Conservation (phyloP, 2,797 vertebrate genomes). For the Parotocinclus haroldoi region DNA sequence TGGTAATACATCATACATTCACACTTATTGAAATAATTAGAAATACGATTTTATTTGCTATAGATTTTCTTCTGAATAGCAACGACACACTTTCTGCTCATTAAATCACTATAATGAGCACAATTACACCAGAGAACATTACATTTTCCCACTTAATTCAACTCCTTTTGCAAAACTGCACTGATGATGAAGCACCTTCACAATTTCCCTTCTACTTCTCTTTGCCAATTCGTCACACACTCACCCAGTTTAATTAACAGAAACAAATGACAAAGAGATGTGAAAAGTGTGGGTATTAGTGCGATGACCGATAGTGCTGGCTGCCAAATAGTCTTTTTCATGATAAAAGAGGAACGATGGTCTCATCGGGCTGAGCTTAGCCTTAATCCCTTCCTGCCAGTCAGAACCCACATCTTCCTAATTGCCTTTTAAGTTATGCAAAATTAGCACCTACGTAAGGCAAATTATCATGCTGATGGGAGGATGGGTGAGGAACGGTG, state of each 20-base stretch:
- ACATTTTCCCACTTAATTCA: slow-evolving; percentile 49
- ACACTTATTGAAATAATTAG: slow-evolving; percentile 30
- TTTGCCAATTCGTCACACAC: slow-evolving; percentile 69
- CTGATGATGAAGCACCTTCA: slow-evolving; percentile 46
- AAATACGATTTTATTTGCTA: slow-evolving; percentile 24
- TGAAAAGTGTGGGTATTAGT: slow-evolving; percentile 72
- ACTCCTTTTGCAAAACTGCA: slow-evolving; percentile 43
- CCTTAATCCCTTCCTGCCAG: slow-evolving; percentile 68
- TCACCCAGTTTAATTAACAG: slow-evolving; percentile 75
- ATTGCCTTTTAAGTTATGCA: slow-evolving; percentile 75
- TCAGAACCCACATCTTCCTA: slow-evolving; percentile 70
- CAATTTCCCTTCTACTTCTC: slow-evolving; percentile 75
- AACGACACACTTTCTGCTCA: slow-evolving; percentile 20
- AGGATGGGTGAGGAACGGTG: slow-evolving; percentile 55
- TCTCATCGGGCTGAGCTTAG: slow-evolving; percentile 56
- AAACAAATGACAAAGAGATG: slow-evolving; percentile 66
- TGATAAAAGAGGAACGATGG: neutral
- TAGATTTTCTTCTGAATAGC: slow-evolving; percentile 6
- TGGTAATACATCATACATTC: slow-evolving; percentile 9
- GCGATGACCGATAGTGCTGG: slow-evolving; percentile 76
- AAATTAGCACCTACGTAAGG: slow-evolving; percentile 72
- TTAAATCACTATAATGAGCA: slow-evolving; percentile 5
- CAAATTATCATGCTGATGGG: slow-evolving; percentile 62
- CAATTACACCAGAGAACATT: slow-evolving; percentile 28
- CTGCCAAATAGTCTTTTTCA: slow-evolving; percentile 52